Base-by-base conservation (phyloP, 2,797 vertebrate genomes). In the Rhincodon typus region DNA sequence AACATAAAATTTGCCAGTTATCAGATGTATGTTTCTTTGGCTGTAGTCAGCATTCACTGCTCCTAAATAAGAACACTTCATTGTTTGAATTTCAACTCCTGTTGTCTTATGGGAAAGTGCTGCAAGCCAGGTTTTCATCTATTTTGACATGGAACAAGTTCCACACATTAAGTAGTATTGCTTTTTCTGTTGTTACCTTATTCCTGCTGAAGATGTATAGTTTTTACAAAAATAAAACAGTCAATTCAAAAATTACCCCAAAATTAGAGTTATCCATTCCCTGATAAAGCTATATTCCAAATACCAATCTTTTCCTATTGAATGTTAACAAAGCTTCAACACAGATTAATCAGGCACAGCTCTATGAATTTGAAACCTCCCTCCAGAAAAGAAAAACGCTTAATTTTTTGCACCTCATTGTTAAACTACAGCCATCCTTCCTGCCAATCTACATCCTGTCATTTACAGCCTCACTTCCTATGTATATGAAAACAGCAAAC, bases 201-300 rank as follows among this genome's bases (percentile, higher is more conserved):
- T 38, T 93, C 90, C 66, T 93, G 90, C 62, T 93, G 90, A 38
- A 42, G n/a, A 34, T 88, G 12, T 88, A 8, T 27, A 21, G 57
- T 42, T 0, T 93, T 42, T 21, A 91, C 57, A 93, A 69, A 42
- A 42, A 69, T 25, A 38, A 93, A 42, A n/a, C 66, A 27, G n/a
- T 53, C 25, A 69, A 69, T 38, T 69, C 1, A 90, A n/a, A 90
- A n/a, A 62, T n/a, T 34, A 42, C n/a, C 66, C 27, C n/a, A 34
- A 77, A 95, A 34, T 57, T 95, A 46, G 1, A 57, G 4, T 30
- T 74, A 57, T 70, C 30, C 38, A 72, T 42, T 94, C 74, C 46
- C 77, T 96, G 95, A 21, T 95, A 74, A 90, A 94, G 66, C 93
- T 87, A 95, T 91, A 96, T 66, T 72, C 93, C 95, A 96, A 50